Evolutionary conservation across 2,888 invertebrate species (phyloP).

Genomic region (Microdon myrmicae): DNA sequence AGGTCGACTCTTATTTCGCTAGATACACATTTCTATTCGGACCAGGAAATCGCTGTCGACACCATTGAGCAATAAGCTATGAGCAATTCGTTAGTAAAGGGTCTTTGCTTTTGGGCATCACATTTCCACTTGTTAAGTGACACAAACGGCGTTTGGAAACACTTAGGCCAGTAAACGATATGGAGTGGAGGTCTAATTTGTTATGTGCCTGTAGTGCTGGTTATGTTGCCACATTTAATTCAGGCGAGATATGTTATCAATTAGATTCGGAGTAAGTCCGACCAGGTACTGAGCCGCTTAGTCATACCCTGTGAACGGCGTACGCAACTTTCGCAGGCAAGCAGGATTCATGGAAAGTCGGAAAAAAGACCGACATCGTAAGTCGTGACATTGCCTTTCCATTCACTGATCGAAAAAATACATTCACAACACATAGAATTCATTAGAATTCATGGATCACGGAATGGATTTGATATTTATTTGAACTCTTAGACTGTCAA

Average conservation of each 20-base stretch:
- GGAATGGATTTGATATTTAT: constrained; percentile 48
- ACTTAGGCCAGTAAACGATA: constrained; percentile 32
- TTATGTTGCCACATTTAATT: constrained; percentile 46
- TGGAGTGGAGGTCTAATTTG: constrained; percentile 43
- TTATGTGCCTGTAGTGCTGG: constrained; percentile 47
- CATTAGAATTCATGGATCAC: constrained; percentile 49
- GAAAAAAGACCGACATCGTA: constrained; percentile 26
- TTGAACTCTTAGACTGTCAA: constrained; percentile 51
- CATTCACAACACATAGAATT: constrained; percentile 11
- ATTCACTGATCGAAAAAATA: constrained; percentile 9
- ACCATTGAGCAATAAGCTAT: constrained; percentile 45
- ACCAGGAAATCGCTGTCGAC: constrained; percentile 43
- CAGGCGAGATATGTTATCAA: constrained; percentile 49
- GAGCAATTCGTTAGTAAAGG: constrained; percentile 32
- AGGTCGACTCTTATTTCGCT: constrained; percentile 35
- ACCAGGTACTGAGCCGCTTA: constrained; percentile 11
- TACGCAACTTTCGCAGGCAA: constrained; percentile 30
- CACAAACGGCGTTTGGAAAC: constrained; percentile 26
- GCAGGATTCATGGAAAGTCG: constrained; percentile 6
- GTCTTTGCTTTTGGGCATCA: constrained; percentile 45
- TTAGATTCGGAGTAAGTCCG: constrained; percentile 32
- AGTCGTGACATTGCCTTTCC: constrained; percentile 43
- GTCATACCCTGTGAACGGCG: constrained; percentile 31
- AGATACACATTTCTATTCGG: constrained; percentile 34
- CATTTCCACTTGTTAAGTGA: constrained; percentile 31